These are phyloP conservation scores for Elachura formosa DNA, from an alignment of 2,113 vertebrate species.

Conservation along the genomic window DNA sequence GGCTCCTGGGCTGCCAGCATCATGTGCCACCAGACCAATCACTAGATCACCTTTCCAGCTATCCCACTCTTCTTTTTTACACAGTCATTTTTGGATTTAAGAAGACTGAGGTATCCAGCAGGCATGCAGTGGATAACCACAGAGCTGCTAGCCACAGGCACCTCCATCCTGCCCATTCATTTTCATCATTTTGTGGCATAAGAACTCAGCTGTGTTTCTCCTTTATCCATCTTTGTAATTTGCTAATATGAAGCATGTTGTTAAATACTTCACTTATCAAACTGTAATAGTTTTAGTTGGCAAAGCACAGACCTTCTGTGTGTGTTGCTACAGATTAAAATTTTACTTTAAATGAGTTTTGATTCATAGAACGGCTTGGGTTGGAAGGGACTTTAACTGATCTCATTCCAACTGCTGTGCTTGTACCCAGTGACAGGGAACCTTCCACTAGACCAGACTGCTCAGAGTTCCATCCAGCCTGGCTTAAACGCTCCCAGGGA, in stretches of 20 bases:
- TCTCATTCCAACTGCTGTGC: not conserved
- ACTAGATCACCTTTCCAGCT: not conserved
- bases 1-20: not conserved
- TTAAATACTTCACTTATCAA: not conserved
- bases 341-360: not conserved
- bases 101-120: not conserved
- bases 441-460: not conserved
- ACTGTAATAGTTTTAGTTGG: not conserved
- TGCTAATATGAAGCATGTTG: not conserved
- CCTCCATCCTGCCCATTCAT: rapidly evolving
- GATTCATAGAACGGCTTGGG: not conserved
- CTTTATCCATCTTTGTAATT: not conserved
- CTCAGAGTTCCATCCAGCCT: not conserved
- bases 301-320: not conserved
- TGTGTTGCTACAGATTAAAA: not conserved
- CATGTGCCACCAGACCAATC: rapidly evolving
- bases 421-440: rapidly evolving
- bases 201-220: not conserved
- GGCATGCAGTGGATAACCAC: not conserved
- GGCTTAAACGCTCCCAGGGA: not conserved
- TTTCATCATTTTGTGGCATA: rapidly evolving
- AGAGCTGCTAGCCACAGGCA: not conserved
- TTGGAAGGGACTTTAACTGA: not conserved
- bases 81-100: not conserved
- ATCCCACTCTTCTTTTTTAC: not conserved